Evolutionary conservation across 2,888 invertebrate genomes (phyloP).

Genomic region (Perithous albicinctus): DNA sequence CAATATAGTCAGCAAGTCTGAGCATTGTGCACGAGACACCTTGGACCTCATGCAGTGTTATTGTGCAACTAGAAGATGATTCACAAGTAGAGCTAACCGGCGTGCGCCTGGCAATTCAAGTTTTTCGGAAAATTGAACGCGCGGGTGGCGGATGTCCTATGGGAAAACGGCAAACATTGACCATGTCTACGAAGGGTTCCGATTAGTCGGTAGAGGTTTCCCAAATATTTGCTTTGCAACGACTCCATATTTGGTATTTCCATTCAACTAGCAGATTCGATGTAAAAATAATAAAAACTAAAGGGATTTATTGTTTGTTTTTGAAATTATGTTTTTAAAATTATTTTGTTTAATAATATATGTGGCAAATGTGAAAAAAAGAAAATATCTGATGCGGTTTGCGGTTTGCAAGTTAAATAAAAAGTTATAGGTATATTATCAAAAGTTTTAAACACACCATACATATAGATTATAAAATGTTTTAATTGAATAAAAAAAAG

Average conservation of each 20-base stretch:
- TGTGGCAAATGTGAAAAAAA: too few relatives aligned
- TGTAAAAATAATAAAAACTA: not conserved
- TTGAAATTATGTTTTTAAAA: too few relatives aligned
- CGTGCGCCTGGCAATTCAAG: slow-evolving; percentile 69
- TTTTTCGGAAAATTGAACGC: slow-evolving; percentile 77
- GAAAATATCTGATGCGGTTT: too few relatives aligned
- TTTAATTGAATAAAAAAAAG: too few relatives aligned
- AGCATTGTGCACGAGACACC: slow-evolving; percentile 78
- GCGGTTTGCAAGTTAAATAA: not conserved
- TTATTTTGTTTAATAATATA: not conserved
- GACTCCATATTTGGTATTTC: not conserved
- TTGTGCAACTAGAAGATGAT: slow-evolving; percentile 80
- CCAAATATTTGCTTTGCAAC: slow-evolving; percentile 56
- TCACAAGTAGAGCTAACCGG: slow-evolving; percentile 66
- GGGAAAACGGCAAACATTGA: slow-evolving; percentile 44
- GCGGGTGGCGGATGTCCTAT: slow-evolving; percentile 76
- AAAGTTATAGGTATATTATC: not conserved
- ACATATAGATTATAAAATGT: too few relatives aligned
- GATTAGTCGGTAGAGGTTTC: slow-evolving; percentile 52
- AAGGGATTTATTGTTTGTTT: not conserved
- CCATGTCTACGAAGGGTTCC: slow-evolving; percentile 17
- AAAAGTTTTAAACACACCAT: too few relatives aligned
- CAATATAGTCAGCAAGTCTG: slow-evolving; percentile 52
- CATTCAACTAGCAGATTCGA: not conserved
- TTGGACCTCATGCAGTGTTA: slow-evolving; percentile 83